Evolutionary conservation across 1,140 invertebrate species (phyloP), one percentile per base, ranked within the genome.

Genomic region (Lordiphosa stackelbergi): DNA sequence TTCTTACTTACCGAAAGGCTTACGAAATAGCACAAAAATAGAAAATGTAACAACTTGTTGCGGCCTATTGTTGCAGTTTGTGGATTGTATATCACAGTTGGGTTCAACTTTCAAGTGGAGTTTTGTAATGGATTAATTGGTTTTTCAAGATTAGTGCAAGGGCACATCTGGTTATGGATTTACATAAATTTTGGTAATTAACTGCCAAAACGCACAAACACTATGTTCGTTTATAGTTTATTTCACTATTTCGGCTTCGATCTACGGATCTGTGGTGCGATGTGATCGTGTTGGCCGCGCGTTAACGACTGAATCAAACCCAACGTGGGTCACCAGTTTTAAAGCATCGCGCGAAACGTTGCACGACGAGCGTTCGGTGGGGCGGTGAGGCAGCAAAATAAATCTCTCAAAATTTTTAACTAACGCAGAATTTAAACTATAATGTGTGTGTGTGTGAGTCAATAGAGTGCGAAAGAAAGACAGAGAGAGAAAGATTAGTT

Each of bases 231-330:
- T 47, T 49, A 52, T 31, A 45, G 47, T 66, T 31, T 54, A 13
- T 46, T 13, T 24, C 51, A 36, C 47, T 8, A 53, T 38, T 38
- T 52, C 37, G 49, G 47, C 40, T 71, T 51, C 28, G 53, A 46
- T 70, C 53, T 47, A 8, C 7, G 28, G 28, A 31, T 31, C 28
- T 31, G 28, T 31, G 28, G 28, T 31, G 66, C 78, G 83, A 71
- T 74, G 69, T 83, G 83, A 85, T 85, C 83, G 78, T 83, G 83
- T 85, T 85, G 83, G 77, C 73, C 83, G 83, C 83, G 73, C 83
- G 83, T 73, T 85, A 85, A 85, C 73, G 69, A 85, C 83, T 85
- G 83, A 85, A 83, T 85, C 83, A 70, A 60, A 69, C 59, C 61
- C 66, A 59, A 68, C 73, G 73, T 71, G 83, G 84, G 69, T 78